Evolutionary conservation across 2,888 invertebrate genomes (phyloP).

Genomic region (Erynnis tages): DNA sequence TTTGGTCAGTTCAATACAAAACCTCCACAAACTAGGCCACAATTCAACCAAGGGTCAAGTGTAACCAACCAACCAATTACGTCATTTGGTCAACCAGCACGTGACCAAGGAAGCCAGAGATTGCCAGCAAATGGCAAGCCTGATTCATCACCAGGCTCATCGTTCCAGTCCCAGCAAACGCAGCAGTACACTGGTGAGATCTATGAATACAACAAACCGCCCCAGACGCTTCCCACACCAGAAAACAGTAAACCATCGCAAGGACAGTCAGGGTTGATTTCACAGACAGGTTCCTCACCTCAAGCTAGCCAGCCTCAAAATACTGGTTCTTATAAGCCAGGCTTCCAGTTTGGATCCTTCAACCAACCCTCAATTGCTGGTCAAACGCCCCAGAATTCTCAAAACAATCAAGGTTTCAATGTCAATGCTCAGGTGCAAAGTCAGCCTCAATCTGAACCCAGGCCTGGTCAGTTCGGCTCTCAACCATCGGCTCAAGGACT

Average conservation of each 20-base stretch:
- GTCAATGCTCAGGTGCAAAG: neutral
- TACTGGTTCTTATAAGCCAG: neutral
- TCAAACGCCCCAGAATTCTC: conserved; percentile 1
- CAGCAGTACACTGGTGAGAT: conserved; percentile 49
- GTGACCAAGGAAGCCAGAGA: conserved; percentile 7
- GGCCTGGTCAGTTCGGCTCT: neutral
- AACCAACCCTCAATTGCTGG: neutral
- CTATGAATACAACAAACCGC: conserved; percentile 37
- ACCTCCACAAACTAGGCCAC: neutral
- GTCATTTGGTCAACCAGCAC: conserved; percentile 25
- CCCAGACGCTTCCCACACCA: conserved; percentile 15
- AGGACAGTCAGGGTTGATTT: conserved; percentile 5
- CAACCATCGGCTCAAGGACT: neutral
- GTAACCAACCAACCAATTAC: conserved; percentile 28
- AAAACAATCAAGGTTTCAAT: conserved; percentile 4
- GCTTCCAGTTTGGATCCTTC: conserved; percentile 6
- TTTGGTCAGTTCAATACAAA: conserved; percentile 1
- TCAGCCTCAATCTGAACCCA: neutral
- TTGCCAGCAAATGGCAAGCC: neutral
- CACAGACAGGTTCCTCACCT: conserved; percentile 8
- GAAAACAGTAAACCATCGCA: neutral
- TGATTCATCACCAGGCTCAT: conserved; percentile 21
- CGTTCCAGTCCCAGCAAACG: conserved; percentile 26
- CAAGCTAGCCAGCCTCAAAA: neutral
- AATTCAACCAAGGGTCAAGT: neutral